phyloP scores from a whole-genome alignment of 1,140 invertebrate genomes.

The Drosophila lacteicornis region DNA sequence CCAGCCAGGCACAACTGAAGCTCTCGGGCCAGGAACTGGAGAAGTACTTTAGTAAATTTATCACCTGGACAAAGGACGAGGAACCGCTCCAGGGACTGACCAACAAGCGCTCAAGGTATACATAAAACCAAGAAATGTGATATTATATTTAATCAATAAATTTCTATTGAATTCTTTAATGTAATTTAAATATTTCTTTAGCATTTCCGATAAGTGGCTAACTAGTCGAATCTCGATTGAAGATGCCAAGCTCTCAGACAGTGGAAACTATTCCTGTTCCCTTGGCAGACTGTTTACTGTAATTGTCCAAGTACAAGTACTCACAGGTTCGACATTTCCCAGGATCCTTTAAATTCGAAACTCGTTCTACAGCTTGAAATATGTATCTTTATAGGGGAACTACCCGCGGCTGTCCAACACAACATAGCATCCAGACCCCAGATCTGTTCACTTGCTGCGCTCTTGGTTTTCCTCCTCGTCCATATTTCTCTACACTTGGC shows the following conservation, averaged over 20 bases:
- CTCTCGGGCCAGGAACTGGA: slow-evolving; percentile 83
- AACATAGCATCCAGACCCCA: slow-evolving; percentile 50
- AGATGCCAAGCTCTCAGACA: slow-evolving; percentile 83
- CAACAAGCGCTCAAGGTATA: slow-evolving; percentile 73
- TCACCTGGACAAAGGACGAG: slow-evolving; percentile 85
- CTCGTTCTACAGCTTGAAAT: background rate
- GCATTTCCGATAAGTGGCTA: slow-evolving; percentile 81
- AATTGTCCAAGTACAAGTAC: slow-evolving; percentile 84
- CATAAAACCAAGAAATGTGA: background rate
- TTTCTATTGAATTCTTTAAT: background rate
- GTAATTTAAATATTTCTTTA: slow-evolving; percentile 19
- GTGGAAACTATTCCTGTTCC: slow-evolving; percentile 85
- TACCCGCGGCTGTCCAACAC: slow-evolving; percentile 85
- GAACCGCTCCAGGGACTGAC: slow-evolving; percentile 58
- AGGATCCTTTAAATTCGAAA: background rate
- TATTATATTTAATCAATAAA: background rate
- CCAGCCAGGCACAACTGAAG: slow-evolving; percentile 72
- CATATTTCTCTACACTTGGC: slow-evolving; percentile 36
- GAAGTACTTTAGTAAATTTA: slow-evolving; percentile 83
- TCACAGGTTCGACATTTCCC: slow-evolving; percentile 71
- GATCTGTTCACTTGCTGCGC: slow-evolving; percentile 10
- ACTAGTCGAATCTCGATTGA: slow-evolving; percentile 80
- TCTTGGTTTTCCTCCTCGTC: slow-evolving; percentile 38
- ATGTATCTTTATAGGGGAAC: slow-evolving; percentile 69
- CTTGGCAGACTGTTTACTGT: slow-evolving; percentile 82